Evolutionary conservation across 2,113 vertebrate genomes (phyloP).

Genomic region (Cavia aperea): DNA sequence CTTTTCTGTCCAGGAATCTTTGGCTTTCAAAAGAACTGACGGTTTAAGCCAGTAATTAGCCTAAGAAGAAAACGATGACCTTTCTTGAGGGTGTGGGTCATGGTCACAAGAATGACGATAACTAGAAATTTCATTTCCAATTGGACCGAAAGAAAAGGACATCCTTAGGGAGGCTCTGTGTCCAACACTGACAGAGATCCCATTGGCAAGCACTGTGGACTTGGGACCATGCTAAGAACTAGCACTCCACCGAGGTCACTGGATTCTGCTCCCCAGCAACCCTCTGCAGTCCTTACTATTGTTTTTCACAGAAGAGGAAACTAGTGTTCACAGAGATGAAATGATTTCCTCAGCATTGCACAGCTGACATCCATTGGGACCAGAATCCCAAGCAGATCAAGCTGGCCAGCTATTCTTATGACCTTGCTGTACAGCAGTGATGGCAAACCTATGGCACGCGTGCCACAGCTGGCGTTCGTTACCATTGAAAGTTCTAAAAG

Average conservation of each 20-base stretch:
- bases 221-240: background rate
- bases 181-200: background rate
- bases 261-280: background rate
- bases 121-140: slow-evolving; percentile 36
- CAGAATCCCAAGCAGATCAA: background rate
- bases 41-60: slow-evolving; percentile 29
- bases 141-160: slow-evolving; percentile 37
- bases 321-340: background rate
- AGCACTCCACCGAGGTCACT: background rate
- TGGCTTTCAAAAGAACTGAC: slow-evolving; percentile 44
- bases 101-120: background rate
- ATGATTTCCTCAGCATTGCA: background rate
- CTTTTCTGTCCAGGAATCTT: slow-evolving; percentile 44
- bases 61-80: slow-evolving; percentile 32
- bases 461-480: background rate
- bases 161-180: background rate
- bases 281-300: background rate
- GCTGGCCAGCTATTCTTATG: background rate
- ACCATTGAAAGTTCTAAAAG: background rate
- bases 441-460: background rate
- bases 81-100: slow-evolving; percentile 37
- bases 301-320: background rate
- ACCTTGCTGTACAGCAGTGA: background rate
- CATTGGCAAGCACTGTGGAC: background rate
- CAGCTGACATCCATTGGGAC: background rate